Evolutionary conservation across 2,888 invertebrate genomes (phyloP), one percentile per base, ranked within the genome.

Genomic region (Papilio gigon): DNA sequence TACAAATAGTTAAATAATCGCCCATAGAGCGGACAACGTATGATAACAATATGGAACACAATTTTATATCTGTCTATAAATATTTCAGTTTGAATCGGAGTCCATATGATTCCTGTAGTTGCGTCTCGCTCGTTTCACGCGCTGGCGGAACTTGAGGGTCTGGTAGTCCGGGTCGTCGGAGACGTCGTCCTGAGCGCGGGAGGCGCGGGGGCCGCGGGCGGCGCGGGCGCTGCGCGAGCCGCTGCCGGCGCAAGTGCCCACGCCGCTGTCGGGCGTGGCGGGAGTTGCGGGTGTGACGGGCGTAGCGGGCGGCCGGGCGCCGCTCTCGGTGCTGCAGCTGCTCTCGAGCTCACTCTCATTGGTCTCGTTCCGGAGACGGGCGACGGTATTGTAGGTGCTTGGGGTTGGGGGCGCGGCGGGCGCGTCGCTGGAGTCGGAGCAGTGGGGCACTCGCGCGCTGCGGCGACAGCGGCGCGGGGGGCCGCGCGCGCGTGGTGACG

Each of bases 51-150:
- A 74, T 71, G 70, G 71, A 79, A 77, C 75, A 79, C 77, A 78
- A 72, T 79, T 76, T 63, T 71, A 71, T 73, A 65, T 66, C 71
- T 71, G 72, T 73, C 76, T 80, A 80, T 65, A 27, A 53, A 80
- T 78, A 81, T 78, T 82, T 90, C 85, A 90, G 82, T 94, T 94
- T 59, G 94, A 95, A 80, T 95, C 95, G 0, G 95, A 94, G 72
- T 94, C 94, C 83, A 94, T 93, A 76, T 94, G 94, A 81, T 91
- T 94, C 76, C 94, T 91, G 81, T 94, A 93, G 81, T 94, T 94
- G 70, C 94, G 88, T 6, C 94, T 89, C 1, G 94, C 93, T 75
- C 94, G 93, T 78, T 94, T 94, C 44, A 94, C 91, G 50, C 94
- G 90, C 71, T 94, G 94, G 65, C 93, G 85, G 75, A 93, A 93